Evolutionary conservation across 64 coral and sea anemone species (phyloP).

Genomic region (Stylophora pistillata): DNA sequence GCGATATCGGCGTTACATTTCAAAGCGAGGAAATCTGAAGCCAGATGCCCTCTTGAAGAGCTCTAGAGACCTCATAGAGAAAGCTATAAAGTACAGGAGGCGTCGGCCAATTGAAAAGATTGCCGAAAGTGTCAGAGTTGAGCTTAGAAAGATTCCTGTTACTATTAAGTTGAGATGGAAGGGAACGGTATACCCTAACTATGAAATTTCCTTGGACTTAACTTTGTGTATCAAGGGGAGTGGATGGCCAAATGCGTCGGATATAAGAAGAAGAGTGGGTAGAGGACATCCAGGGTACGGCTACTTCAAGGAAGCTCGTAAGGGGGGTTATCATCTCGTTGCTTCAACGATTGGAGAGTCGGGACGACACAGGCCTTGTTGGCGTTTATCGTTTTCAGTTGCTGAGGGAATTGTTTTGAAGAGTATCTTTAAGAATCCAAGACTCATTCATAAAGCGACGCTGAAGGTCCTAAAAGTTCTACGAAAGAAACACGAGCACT

Average conservation of each 20-base stretch:
- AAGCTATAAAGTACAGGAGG: not conserved
- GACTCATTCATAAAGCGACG: not conserved
- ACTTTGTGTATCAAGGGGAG: conserved; percentile 38
- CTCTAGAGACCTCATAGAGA: conserved; percentile 31
- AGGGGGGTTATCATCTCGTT: conserved; percentile 52
- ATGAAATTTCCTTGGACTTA: conserved; percentile 58
- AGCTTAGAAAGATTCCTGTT: conserved; percentile 57
- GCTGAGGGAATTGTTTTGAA: conserved; percentile 53
- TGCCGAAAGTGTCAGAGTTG: not conserved
- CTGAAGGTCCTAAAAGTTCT: conserved; percentile 60
- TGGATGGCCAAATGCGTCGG: conserved; percentile 45
- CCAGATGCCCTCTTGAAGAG: conserved; percentile 30
- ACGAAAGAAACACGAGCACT: conserved; percentile 39
- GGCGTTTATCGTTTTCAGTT: conserved; percentile 65
- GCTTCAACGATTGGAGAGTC: conserved; percentile 67
- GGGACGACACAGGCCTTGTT: conserved; percentile 41
- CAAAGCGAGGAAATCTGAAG: conserved; percentile 21
- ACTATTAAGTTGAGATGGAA: conserved; percentile 55
- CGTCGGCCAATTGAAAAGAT: not conserved
- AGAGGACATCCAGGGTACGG: conserved; percentile 41
- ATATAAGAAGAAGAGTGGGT: conserved; percentile 10
- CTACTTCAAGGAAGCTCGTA: not conserved
- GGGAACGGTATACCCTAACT: conserved; percentile 32
- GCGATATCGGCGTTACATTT: conserved; percentile 38
- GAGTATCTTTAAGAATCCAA: not conserved